Percentiles rank a stretch among this genome's conserved stretches.
These are phyloP conservation scores for Seira sanloemensis DNA, from an alignment of 2,888 invertebrate species.

Conservation along the genomic window DNA sequence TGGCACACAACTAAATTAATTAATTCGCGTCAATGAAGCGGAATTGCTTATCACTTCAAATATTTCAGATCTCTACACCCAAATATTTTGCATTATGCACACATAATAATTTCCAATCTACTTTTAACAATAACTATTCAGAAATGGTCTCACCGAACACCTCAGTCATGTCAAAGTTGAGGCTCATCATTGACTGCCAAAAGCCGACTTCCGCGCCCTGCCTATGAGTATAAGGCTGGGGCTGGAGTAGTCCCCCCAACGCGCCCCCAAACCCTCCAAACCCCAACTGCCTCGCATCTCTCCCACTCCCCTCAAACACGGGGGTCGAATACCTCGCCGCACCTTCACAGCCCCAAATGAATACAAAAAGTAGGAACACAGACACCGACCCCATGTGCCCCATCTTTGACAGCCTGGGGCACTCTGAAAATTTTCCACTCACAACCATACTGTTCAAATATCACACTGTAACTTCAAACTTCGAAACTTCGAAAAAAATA, in stretches of 20 bases:
- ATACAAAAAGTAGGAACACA: slow-evolving; percentile 45
- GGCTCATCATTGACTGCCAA: slow-evolving; percentile 53
- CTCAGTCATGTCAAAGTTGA: slow-evolving; percentile 62
- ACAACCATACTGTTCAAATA: too few species aligned
- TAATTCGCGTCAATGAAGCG: too few species aligned
- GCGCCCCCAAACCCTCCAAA: slow-evolving; percentile 31
- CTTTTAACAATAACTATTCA: too few species aligned
- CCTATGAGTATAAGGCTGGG: slow-evolving; percentile 20
- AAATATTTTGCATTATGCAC: too few species aligned
- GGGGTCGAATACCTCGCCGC: background rate
- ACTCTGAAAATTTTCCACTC: background rate
- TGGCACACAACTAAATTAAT: too few species aligned
- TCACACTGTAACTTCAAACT: background rate
- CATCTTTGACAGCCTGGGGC: background rate
- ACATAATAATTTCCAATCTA: too few species aligned
- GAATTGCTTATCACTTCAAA: too few species aligned
- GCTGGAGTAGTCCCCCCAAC: slow-evolving; percentile 2
- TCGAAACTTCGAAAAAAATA: background rate
- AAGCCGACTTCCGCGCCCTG: slow-evolving; percentile 41
- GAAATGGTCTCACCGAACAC: slow-evolving; percentile 35
- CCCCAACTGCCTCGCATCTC: slow-evolving; percentile 26
- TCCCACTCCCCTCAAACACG: background rate
- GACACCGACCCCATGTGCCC: background rate
- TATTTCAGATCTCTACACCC: too few species aligned
- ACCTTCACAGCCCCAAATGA: slow-evolving; percentile 22